Evolutionary conservation across 2,888 invertebrate genomes (phyloP).

Genomic region (Incurvaria masculella): DNA sequence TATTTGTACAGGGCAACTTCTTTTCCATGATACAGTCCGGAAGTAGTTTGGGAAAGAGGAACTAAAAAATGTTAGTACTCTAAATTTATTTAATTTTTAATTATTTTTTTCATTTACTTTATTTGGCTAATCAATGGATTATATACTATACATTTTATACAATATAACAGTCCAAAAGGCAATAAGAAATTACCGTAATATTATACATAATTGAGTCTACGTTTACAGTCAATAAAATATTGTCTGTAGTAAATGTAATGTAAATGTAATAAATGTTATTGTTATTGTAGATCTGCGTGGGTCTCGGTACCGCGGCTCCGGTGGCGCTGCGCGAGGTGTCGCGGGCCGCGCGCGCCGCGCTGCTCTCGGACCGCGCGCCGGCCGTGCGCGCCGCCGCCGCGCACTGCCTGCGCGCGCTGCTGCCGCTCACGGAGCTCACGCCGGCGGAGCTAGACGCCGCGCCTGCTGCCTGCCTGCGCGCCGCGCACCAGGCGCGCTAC

Average conservation of each 20-base stretch:
- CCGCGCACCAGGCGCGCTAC: conserved; percentile 51
- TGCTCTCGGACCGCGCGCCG: conserved; percentile 88
- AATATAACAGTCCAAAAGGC: too few relatives aligned
- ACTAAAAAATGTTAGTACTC: too few relatives aligned
- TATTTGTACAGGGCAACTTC: too few relatives aligned
- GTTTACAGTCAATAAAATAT: neutral
- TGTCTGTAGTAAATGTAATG: neutral
- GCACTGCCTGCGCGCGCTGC: conserved; percentile 83
- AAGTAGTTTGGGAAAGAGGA: too few relatives aligned
- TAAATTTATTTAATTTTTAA: too few relatives aligned
- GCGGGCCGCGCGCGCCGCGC: conserved; percentile 77
- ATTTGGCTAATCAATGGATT: too few relatives aligned
- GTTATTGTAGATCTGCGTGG: conserved; percentile 68
- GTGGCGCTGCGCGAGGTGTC: conserved; percentile 80
- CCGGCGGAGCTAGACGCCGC: conserved; percentile 90
- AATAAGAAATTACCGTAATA: too few relatives aligned
- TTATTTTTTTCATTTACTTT: too few relatives aligned
- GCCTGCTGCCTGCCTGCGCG: conserved; percentile 86
- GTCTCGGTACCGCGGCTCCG: conserved; percentile 91
- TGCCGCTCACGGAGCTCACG: conserved; percentile 81
- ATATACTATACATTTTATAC: too few relatives aligned
- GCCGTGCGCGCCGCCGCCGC: conserved; percentile 93
- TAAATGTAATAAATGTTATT: neutral
- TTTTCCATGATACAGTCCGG: too few relatives aligned
- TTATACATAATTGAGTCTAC: too few relatives aligned